These are phyloP conservation scores for Lobophora halterata DNA, from an alignment of 2,888 invertebrate genomes.

Conservation along the genomic window DNA sequence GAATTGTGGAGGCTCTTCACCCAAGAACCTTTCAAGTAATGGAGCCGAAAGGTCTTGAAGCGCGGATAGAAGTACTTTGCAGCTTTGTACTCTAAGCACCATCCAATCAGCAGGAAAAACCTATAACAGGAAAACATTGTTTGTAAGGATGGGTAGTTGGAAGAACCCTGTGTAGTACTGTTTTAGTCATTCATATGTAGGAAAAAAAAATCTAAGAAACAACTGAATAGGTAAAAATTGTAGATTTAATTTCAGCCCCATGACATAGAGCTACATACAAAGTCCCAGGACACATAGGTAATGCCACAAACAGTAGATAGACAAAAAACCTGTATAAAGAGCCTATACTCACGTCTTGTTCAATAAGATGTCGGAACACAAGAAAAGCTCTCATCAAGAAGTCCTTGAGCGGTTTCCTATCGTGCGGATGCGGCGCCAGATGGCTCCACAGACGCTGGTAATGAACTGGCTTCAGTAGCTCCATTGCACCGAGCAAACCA, in stretches of 20 bases:
- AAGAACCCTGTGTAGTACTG: too few species aligned
- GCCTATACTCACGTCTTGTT: constrained; percentile 80
- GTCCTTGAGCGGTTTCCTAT: constrained; percentile 91
- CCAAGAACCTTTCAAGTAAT: constrained; percentile 90
- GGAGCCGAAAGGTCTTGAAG: constrained; percentile 94
- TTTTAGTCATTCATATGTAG: too few species aligned
- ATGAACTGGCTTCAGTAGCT: constrained; percentile 92
- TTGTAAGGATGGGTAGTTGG: too few species aligned
- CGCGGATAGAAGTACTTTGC: constrained; percentile 91
- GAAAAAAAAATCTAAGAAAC: too few species aligned
- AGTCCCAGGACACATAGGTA: too few species aligned
- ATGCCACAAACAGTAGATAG: too few species aligned
- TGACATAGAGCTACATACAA: too few species aligned
- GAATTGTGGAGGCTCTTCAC: constrained; percentile 84
- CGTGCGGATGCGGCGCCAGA: constrained; percentile 83
- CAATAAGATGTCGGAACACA: constrained; percentile 89
- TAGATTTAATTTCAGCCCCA: too few species aligned
- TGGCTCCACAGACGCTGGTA: constrained; percentile 94
- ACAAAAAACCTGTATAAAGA: too few species aligned
- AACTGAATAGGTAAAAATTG: too few species aligned
- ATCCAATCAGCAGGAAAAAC: constrained; percentile 95
- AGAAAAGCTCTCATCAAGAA: constrained; percentile 91
- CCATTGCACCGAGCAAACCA: constrained; percentile 91
- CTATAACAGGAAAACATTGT: constrained; percentile 36
- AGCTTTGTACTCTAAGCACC: constrained; percentile 92